Evolutionary conservation across 2,888 invertebrate species (phyloP).

Genomic region (Sicus ferrugineus): DNA sequence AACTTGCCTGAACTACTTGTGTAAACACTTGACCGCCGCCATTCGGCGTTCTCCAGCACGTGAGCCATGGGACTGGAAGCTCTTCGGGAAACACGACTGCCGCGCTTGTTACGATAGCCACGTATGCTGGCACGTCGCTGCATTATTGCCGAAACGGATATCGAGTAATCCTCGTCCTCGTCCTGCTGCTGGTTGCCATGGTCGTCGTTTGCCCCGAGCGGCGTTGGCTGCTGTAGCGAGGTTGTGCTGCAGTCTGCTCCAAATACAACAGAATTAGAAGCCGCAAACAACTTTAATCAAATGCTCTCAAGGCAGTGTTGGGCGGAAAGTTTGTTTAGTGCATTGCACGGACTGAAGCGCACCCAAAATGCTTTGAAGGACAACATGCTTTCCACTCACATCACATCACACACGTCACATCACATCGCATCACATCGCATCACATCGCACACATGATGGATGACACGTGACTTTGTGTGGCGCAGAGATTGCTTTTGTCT

Average conservation of each 20-base stretch:
- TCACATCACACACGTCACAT: too few species aligned
- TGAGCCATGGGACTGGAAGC: constrained; percentile 69
- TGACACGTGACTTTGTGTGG: neutral
- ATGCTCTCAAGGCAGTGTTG: neutral
- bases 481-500: neutral
- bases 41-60: constrained; percentile 61
- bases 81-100: constrained; percentile 70
- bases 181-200: constrained; percentile 42
- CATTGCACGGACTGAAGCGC: neutral
- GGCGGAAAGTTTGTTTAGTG: neutral
- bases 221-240: constrained; percentile 15
- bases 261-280: constrained; percentile 34
- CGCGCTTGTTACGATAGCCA: constrained; percentile 70
- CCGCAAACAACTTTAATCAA: constrained; percentile 6
- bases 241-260: constrained; percentile 28
- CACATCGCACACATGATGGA: too few species aligned
- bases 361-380: neutral
- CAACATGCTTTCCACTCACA: too few species aligned
- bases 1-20: constrained; percentile 89
- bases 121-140: constrained; percentile 80
- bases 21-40: constrained; percentile 76
- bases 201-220: constrained; percentile 22
- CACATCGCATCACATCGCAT: too few species aligned
- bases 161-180: constrained; percentile 87
- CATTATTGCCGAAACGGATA: constrained; percentile 84